Base-by-base conservation (phyloP, 2,888 invertebrate genomes). In the Yponomeuta sedellus region DNA sequence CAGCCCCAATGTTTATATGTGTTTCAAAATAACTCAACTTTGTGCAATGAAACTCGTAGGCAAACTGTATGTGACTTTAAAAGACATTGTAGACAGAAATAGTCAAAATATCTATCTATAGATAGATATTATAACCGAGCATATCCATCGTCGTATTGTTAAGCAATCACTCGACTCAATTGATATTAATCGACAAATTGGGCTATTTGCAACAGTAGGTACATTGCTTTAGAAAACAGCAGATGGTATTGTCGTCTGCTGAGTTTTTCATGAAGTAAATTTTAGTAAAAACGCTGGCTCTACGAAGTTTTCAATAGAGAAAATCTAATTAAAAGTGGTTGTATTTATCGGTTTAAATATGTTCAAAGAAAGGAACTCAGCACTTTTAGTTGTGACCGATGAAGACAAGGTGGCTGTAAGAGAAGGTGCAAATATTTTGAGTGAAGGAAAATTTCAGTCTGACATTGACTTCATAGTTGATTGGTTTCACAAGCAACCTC, bases 401-500 rank as follows among this genome's bases (percentile, higher is more conserved):
- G 62, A 61, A 52, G 52, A 66, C 19, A 62, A 66, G 20, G 25
- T 44, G 25, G 66, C 44, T 34, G 56, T 66, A 19, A 61, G 57
- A 20, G 56, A 56, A 11, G 19, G 11, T 3, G 56, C 61, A 28
- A 62, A 62, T n/a, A 52, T 66, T 59, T 11, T 11, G 16, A 62
- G 39, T 10, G 66, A 66, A 28, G 20, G 52, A 11, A 6, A 20
- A 20, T 28, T 66, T 8, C 22, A 66, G 34, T 39, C 19, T 22
- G 28, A 62, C 62, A 28, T 66, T 34, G 66, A 56, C 12, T 25
- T 28, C 57, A 62, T 66, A 4, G 52, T 66, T 16, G 66, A 66
- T 25, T 66, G 66, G 66, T 66, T 62, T 62, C 40, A 62, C 16
- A 56, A 16, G n/a, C 66, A 66, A 34, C 62, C n/a, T 1, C 66